Evolutionary conservation across 35 echinoderm and acorn worm genomes (phyloP).

Genomic region (Strongylocentrotus purpuratus): DNA sequence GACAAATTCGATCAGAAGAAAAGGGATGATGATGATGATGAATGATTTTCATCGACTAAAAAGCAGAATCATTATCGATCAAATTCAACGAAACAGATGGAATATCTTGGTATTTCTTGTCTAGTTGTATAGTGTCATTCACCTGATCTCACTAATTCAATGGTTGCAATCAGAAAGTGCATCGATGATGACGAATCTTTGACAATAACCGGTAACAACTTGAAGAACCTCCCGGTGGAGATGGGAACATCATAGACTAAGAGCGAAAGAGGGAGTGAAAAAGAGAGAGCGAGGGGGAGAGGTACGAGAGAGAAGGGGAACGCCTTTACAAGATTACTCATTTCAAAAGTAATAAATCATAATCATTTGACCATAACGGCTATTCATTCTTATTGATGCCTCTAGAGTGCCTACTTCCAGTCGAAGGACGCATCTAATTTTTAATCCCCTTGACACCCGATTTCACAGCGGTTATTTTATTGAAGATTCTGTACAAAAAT

Average conservation of each 20-base stretch:
- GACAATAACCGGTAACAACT: constrained; percentile 10
- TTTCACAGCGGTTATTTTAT: background rate
- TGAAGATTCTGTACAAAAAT: background rate
- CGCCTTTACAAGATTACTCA: constrained; percentile 35
- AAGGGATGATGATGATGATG: background rate
- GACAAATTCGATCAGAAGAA: background rate
- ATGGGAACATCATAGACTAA: background rate
- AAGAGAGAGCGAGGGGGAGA: background rate
- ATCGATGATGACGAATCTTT: background rate
- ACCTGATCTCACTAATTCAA: background rate
- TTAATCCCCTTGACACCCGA: background rate
- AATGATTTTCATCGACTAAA: background rate
- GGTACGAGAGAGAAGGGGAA: background rate
- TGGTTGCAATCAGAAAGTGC: background rate
- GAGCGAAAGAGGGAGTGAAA: background rate
- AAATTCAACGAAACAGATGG: background rate
- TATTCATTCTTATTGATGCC: constrained; percentile 10
- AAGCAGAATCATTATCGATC: background rate
- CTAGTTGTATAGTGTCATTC: background rate
- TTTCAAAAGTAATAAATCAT: constrained; percentile 30
- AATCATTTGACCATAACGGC: constrained; percentile 31
- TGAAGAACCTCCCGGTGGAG: background rate
- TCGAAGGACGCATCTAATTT: constrained; percentile 15
- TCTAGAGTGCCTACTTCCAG: background rate
- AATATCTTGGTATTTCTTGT: background rate